Evolutionary conservation across 2,888 invertebrate genomes (phyloP), one percentile per base, ranked within the genome.

Genomic region (Trichopria drosophilae): DNA sequence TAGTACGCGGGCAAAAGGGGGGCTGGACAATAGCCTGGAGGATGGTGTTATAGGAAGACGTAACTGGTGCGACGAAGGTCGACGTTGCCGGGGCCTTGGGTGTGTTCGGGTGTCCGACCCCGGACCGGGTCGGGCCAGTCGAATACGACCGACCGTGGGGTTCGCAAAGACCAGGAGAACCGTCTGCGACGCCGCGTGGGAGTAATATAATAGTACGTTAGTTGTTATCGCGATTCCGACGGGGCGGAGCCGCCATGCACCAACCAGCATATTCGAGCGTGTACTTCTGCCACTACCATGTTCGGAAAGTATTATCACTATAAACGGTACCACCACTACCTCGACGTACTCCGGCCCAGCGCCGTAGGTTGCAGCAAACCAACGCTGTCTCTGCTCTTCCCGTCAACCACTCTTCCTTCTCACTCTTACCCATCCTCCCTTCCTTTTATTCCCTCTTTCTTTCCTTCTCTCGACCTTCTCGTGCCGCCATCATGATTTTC

Each of bases 181-280:
- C n/a, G n/a, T n/a, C n/a, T 48, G 41, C 40, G 50, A 51, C 61
- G 63, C 58, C 62, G 68, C 64, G 69, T 66, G 67, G 69, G 67
- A 67, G 68, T 65, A 67, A 67, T 65, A 67, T 68, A 69, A 69
- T 67, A 68, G 67, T 56, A 57, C n/a, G n/a, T n/a, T n/a, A n/a
- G 65, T 65, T 59, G 65, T 68, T 66, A 67, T 68, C 67, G 64
- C 60, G 65, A 66, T 67, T 60, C 63, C 55, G 55, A 42, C 54
- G 62, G 69, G 70, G 70, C 70, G 70, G 70, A 66, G 69, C 60
- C 64, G 64, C 59, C 61, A 61, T 62, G 62, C 66, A 64, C 70
- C 69, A 70, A 69, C 67, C 68, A 65, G 69, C 62, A 65, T 59
- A 66, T 60, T 58, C 64, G 63, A 51, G 49, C 47, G 59, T 60